Conservation (phyloP, 2,888 invertebrate genomes). For the Ecliptopera silaceata region DNA sequence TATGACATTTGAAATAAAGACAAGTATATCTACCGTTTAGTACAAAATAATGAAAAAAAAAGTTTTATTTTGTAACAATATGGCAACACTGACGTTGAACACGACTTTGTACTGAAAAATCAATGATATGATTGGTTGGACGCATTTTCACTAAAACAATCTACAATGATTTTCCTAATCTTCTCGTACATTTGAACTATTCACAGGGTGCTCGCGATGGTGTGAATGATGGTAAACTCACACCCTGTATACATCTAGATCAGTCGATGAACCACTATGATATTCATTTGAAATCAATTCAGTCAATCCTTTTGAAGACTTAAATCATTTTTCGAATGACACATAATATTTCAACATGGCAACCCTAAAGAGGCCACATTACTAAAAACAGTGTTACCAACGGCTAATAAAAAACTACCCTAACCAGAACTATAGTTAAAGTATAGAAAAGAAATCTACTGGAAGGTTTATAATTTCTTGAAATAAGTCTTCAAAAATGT, state of each 20-base stretch:
- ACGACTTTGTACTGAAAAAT: slow-evolving; percentile 57
- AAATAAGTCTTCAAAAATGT: slow-evolving; percentile 35
- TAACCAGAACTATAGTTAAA: background rate
- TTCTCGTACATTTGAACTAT: slow-evolving; percentile 25
- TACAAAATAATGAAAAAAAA: too few species aligned
- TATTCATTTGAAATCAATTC: slow-evolving; percentile 36
- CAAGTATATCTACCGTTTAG: too few species aligned
- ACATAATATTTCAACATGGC: background rate
- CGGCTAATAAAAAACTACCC: background rate
- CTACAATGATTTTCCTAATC: slow-evolving; percentile 24
- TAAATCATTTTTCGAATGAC: slow-evolving; percentile 16
- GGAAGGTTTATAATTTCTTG: background rate
- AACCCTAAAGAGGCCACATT: background rate
- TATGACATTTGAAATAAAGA: too few species aligned
- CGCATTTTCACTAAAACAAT: slow-evolving; percentile 28
- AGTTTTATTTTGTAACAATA: slow-evolving; percentile 22
- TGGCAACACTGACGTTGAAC: slow-evolving; percentile 28
- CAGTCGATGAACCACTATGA: slow-evolving; percentile 35
- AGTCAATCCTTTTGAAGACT: slow-evolving; percentile 36
- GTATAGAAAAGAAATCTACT: background rate
- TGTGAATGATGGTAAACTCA: slow-evolving; percentile 30
- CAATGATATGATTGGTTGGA: slow-evolving; percentile 53
- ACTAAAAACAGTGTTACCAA: slow-evolving; percentile 5
- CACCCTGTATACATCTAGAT: slow-evolving; percentile 37
- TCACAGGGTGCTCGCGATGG: slow-evolving; percentile 32